phyloP scores from a whole-genome alignment of 2,113 vertebrate species.

The Lampris megalopsis region DNA sequence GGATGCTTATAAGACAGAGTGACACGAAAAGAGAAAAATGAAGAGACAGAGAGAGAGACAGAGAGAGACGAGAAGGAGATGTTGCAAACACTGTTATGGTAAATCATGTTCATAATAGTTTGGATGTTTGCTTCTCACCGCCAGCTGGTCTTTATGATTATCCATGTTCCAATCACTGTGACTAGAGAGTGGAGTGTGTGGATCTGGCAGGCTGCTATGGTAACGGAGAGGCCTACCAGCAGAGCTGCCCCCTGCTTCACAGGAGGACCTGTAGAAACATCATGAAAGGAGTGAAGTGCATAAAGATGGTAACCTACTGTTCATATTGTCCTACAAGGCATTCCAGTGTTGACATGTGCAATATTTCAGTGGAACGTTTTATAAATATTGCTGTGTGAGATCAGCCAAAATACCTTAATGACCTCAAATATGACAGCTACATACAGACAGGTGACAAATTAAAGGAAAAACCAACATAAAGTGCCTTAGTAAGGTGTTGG shows the following conservation, averaged over 20 bases:
- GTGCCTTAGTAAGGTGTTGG: no score
- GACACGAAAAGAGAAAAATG: neutral
- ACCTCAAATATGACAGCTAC: no score
- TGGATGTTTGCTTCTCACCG: conserved; percentile 71
- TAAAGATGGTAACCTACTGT: neutral
- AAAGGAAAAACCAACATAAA: no score
- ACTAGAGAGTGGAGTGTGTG: conserved; percentile 89
- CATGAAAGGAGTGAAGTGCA: neutral
- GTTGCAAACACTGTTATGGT: neutral
- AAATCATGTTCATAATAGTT: conserved; percentile 1
- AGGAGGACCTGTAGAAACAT: conserved; percentile 79
- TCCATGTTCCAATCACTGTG: conserved; percentile 89
- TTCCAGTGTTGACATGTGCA: no score
- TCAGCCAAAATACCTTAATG: no score
- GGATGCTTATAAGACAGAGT: neutral
- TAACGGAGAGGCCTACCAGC: conserved; percentile 83
- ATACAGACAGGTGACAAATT: no score
- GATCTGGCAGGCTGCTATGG: conserved; percentile 84
- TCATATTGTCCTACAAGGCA: neutral
- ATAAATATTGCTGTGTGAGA: no score
- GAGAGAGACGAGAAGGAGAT: neutral
- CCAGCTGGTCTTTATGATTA: conserved; percentile 86
- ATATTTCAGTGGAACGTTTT: no score
- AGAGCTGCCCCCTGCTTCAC: conserved; percentile 86
- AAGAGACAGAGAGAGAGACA: neutral